Evolutionary conservation across 2,113 vertebrate species (phyloP), one percentile per base, ranked within the genome.

Genomic region (Patagioenas fasciata): DNA sequence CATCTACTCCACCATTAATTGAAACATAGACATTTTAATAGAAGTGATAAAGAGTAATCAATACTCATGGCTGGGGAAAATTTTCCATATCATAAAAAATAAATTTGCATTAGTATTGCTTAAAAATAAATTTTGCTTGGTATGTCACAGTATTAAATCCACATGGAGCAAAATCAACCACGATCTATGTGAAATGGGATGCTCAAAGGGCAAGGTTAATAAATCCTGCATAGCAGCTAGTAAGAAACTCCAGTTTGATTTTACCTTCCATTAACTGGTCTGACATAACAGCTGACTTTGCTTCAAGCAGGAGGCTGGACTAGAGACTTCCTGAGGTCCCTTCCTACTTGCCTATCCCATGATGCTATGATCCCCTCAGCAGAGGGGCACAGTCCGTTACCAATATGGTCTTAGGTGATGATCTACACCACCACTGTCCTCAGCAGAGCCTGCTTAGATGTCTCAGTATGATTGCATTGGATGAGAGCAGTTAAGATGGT

Each of bases 401-500:
- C 60, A n/a, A 0, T 38, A 11, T 31, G 20, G 32, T 40, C 34
- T 56, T 64, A 38, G 26, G 44, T 19, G 38, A 40, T 0, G 0
- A 61, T 21, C 6, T 11, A 50, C 64, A 88, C 34, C 54, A 67
- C 7, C 29, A 6, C 54, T 75, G 31, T 7, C 34, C 38, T 50
- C 28, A 72, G 57, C 29, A 1, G 25, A 85, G 31, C 20, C 67
- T 61, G 19, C 25, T 40, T 7, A 11, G 31, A 42, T 44, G 9
- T 31, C 47, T 88, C 47, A 47, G 42, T 24, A 28, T 11, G 47
- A 54, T 38, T 71, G 32, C 51, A 78, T 17, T 3, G 0, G 20
- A 70, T n/a, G 51, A 85, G 13, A 74, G 54, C 42, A 66, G 73
- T 51, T 54, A 14, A 48, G 48, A 51, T 31, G 18, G 47, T 57